Base-by-base conservation (phyloP, 2,797 vertebrate species). In the Picus viridis region DNA sequence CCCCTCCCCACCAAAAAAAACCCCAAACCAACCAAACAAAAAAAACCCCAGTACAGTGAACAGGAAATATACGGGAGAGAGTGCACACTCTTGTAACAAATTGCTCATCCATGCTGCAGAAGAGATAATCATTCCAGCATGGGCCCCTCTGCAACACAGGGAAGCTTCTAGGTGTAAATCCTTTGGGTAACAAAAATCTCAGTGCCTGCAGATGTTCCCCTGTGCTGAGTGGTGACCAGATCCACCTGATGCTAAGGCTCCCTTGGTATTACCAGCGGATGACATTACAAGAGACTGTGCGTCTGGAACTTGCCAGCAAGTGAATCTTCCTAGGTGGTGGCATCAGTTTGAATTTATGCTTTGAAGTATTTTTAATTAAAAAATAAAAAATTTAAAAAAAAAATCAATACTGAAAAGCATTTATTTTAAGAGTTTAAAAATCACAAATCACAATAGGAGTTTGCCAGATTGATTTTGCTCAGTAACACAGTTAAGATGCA, bases 41-140 rank as follows among this genome's bases (percentile, higher is more conserved):
- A 97, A 98, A 97, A 96, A 98, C 96, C 96, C 97, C 97, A 96
- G 97, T 98, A 96, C 98, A 97, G 93, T 87, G 95, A 97, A 95
- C 95, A 94, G 96, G 96, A 95, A 94, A 94, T 90, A 87, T 58
- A 88, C 93, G 74, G 87, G 94, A 93, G 81, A 70, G 95, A 95
- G 90, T 64, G 43, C 68, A 73, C 81, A 24, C 88, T 94, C 96
- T 88, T 88, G 68, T 75, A 91, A 88, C 81, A 94, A 97, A 93
- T 75, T 88, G 91, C 94, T 96, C 91, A 77, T 89, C 96, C 94
- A 96, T 27, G 47, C 97, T 97, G 97, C 98, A 97, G 96, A 95
- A 74, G 86, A 93, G 69, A 59, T 27, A 64, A 97, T 95, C 70
- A 19, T 94, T 90, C 90, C 86, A 90, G 92, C 75, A 39, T n/a